phyloP scores from a whole-genome alignment of 1,140 invertebrate species.

The honey bee (Apis mellifera) region Amel_HAv3.1 CM009940.2:6861501-6862000 shows the following conservation, averaged over 20 bases:
- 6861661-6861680: background rate
- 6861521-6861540: no score
- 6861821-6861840: slow-evolving; percentile 46
- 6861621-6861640: no score
- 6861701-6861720: background rate
- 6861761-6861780: slow-evolving; percentile 48
- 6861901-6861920: slow-evolving; percentile 40
- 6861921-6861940: slow-evolving; percentile 59
- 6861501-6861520: no score
- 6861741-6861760: slow-evolving; percentile 49
- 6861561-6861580: no score
- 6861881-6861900: background rate
- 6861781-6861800: slow-evolving; percentile 56
- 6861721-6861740: background rate
- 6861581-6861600: no score
- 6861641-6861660: no score
- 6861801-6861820: slow-evolving; percentile 60
- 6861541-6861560: no score
- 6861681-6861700: background rate
- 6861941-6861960: slow-evolving; percentile 53
- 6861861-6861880: slow-evolving; percentile 22
- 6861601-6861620: no score
- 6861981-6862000: slow-evolving; percentile 26
- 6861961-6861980: slow-evolving; percentile 34
- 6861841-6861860: slow-evolving; percentile 38